Evolutionary conservation across 2,797 vertebrate genomes (phyloP), one percentile per base, ranked within the genome.

Genomic region (Phoebastria nigripes): DNA sequence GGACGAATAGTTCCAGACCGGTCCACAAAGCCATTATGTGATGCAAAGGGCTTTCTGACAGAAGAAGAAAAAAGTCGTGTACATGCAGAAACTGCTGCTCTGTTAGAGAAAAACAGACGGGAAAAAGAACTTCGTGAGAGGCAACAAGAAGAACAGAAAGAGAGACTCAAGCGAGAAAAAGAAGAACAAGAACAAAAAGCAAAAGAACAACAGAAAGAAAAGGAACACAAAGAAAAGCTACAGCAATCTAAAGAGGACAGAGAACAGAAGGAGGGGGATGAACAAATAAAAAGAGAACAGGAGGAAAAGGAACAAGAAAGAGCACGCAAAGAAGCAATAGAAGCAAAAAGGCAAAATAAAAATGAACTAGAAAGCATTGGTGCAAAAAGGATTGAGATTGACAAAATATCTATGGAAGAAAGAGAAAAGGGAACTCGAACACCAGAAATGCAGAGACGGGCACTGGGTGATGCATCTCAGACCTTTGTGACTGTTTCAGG

Each of bases 1-100:
- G 98, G 98, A 56, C 98, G 97, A 9, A 17, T 98, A 28, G 31
- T 99, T 89, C 99, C 99, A 5, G 98, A 99, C 95, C 99, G 99
- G 84, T 98, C 99, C 7, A 98, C 89, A 55, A 99, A 99, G 95
- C 99, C 99, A 0, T 1, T 94, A 4, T 67, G 97, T 35, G 94
- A 93, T 24, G 12, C 94, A 21, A 96, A 92, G 92, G 46, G 46
- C 3, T 16, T 96, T 80, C 96, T 98, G 90, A 98, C 98, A 22
- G 98, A 98, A 65, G 98, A 99, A 85, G 98, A 99, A 66, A 98
- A 98, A 70, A 98, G 97, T 72, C 98, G 93, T 78, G 97, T 98
- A 63, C 98, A 98, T 46, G 97, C 97, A 0, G 98, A 99, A 97
- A 98, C 97, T 1, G 94, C 97, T 51, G 97, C 98, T 19, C 66